Evolutionary conservation across 2,797 vertebrate species (phyloP), one percentile per base, ranked within the genome.

Genomic region (Champsocephalus esox): DNA sequence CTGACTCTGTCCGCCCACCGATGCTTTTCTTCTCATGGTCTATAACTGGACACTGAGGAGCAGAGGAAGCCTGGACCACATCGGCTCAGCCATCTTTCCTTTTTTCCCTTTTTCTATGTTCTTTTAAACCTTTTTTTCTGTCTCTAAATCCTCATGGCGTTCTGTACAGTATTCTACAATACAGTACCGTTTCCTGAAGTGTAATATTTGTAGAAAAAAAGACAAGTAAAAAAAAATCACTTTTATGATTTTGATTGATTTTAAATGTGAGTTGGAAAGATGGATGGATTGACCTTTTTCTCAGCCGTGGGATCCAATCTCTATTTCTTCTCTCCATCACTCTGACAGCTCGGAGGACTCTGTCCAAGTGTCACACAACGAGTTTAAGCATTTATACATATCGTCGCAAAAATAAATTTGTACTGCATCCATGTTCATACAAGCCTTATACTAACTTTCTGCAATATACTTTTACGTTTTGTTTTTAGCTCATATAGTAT

Each of bases 101-200:
- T 69, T 56, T 68, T 55, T 49, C 4, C 34, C 12, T 48, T 28
- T 28, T 61, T 43, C n/a, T 51, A 0, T 69, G 78, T 69, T 46
- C 17, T 78, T 92, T 92, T 81, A 77, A 83, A 87, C 84, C 91
- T 88, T 89, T 87, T 89, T 93, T 93, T 89, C 81, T 70, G 89
- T 93, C 84, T 96, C 92, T 95, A 80, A 79, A 84, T 85, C 76
- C 76, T 94, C 92, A 93, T 93, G 88, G 48, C 95, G 34, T 38
- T 38, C 34, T 9, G 34, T 38, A 38, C 34, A 38, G 34, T 38
- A 38, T 38, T 9, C 88, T 95, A 94, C 87, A 95, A 87, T 94
- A 92, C 88, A 92, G 85, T 94, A 92, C 88, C 92, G 85, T 92
- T 86, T 92, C 81, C 75, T 51, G 46, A 84, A 75, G 62, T 89